These are phyloP conservation scores for Leiothrix lutea DNA, from an alignment of 2,113 vertebrate species.

Conservation along the genomic window DNA sequence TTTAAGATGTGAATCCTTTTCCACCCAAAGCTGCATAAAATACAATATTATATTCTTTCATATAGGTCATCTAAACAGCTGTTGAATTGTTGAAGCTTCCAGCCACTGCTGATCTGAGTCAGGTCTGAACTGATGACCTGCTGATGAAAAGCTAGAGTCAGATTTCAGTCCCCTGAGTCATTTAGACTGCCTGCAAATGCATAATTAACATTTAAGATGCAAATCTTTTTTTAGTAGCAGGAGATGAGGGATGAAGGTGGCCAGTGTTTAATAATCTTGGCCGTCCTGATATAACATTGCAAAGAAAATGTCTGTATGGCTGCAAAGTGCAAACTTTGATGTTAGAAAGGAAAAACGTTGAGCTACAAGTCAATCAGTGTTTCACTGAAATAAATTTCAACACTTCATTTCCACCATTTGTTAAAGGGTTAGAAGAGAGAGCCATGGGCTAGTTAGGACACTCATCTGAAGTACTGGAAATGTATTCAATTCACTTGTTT, in stretches of 20 bases:
- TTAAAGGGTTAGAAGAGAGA: neutral
- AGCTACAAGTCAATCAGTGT: neutral
- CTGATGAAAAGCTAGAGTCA: conserved; percentile 22
- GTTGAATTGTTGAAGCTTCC: conserved; percentile 32
- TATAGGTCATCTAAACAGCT: conserved; percentile 15
- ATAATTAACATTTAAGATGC: conserved; percentile 51
- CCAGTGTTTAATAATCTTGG: neutral
- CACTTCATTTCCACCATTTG: neutral
- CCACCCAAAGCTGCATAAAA: neutral
- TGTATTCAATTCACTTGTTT: neutral
- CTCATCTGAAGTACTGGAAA: neutral
- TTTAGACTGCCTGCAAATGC: conserved; percentile 11
- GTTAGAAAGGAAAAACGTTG: neutral
- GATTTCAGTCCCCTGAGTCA: conserved; percentile 35
- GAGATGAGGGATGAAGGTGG: neutral
- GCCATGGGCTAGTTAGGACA: neutral
- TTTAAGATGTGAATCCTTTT: neutral
- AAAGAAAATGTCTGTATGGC: neutral
- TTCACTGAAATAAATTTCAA: neutral
- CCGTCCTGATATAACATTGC: neutral
- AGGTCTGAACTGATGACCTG: conserved; percentile 49
- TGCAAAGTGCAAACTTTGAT: neutral
- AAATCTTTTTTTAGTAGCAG: conserved; percentile 29
- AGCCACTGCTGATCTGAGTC: conserved; percentile 7
- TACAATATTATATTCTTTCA: neutral